Evolutionary conservation across 37 sponge, comb jelly and placozoan genomes (phyloP), one percentile per base, ranked within the genome.

Genomic region (Corticium candelabrum): DNA sequence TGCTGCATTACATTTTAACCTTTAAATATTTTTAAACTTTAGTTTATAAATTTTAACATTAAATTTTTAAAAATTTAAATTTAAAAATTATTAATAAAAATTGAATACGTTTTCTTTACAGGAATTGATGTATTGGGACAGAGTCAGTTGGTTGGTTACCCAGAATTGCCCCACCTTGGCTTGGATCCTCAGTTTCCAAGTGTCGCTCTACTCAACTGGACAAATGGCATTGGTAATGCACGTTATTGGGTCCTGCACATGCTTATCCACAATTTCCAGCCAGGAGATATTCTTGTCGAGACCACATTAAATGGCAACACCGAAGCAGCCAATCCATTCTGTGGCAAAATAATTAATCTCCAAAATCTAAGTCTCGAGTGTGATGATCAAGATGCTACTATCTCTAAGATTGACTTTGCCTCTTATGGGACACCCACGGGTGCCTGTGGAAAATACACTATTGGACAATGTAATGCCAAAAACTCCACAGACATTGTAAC

Each of bases 81-180:
- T n/a, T n/a, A n/a, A n/a, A n/a, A n/a, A n/a, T n/a, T n/a, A n/a
- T n/a, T n/a, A n/a, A n/a, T n/a, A n/a, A n/a, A n/a, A n/a, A n/a
- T n/a, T n/a, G n/a, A n/a, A n/a, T n/a, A n/a, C n/a, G 56, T 43
- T 21, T 43, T 43, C 11, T 5, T 43, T 43, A 43, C 56, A 43
- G 56, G 73, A 4, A 70, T 70, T 32, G 73, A 70, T 32, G 31
- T 70, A 4, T 7, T 70, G 5, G 73, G 73, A 7, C 31, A 70
- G 31, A 70, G 73, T 34, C 73, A 70, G 36, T 32, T 70, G 73
- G 73, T 70, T 15, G 73, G 73, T 34, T 70, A 70, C 73, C 73
- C 73, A 7, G 73, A 29, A 5, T 15, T 70, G 31, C 73, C 73
- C 5, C 5, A 70, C 31, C 31, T 70, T 4, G 5, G 21, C 36